These are phyloP conservation scores for Morus bassanus DNA, from an alignment of 2,797 vertebrate genomes.

Conservation along the genomic window DNA sequence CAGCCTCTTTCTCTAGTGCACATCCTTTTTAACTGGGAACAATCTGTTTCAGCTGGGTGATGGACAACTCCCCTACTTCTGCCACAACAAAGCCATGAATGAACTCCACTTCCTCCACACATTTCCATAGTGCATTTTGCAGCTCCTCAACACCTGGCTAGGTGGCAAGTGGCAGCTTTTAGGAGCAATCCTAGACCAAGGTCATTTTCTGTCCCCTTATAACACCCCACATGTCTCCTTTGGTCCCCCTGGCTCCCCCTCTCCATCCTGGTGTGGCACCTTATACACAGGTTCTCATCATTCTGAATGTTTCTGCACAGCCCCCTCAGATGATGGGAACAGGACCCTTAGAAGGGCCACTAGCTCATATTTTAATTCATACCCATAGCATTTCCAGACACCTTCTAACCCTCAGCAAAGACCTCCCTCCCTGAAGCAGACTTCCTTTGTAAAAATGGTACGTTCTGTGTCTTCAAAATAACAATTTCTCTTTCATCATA, in stretches of 20 bases:
- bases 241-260: neutral
- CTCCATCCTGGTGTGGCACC: neutral
- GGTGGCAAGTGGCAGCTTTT: neutral
- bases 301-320: neutral
- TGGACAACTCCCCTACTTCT: neutral
- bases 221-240: neutral
- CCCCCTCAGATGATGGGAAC: neutral
- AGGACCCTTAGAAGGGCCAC: neutral
- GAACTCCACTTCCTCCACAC: neutral
- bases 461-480: neutral
- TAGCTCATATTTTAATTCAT: neutral
- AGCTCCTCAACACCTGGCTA: neutral
- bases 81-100: neutral
- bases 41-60: neutral
- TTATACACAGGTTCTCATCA: neutral
- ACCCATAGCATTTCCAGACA: neutral
- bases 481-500: neutral
- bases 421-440: accelerated
- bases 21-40: neutral
- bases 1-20: neutral
- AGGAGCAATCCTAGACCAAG: neutral
- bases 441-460: neutral
- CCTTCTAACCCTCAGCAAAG: neutral
- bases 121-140: neutral
- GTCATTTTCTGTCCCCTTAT: neutral